These are phyloP conservation scores for Cryptophagus acutangulus DNA, from an alignment of 2,888 invertebrate genomes.

Conservation along the genomic window DNA sequence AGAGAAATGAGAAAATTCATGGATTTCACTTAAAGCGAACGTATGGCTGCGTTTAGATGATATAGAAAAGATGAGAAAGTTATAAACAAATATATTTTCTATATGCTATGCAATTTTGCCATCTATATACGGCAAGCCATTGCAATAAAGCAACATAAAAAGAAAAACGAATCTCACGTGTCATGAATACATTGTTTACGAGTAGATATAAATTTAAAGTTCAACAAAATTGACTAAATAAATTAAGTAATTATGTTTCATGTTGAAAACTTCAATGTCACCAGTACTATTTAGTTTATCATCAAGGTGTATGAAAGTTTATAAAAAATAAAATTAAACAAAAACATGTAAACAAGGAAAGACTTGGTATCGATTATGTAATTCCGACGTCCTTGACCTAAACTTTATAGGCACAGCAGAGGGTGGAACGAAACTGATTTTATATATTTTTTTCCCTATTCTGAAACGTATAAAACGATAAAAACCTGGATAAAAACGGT, in stretches of 20 bases:
- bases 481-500: too few species aligned
- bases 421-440: too few species aligned
- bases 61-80: not conserved
- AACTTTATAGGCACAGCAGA: not conserved
- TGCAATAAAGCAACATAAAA: not conserved
- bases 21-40: not conserved
- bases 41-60: not conserved
- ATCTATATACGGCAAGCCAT: not conserved
- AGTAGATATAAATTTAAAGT: not conserved
- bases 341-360: conserved; percentile 1
- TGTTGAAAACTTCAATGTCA: too few species aligned
- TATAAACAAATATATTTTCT: not conserved
- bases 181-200: conserved; percentile 1
- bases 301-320: not conserved
- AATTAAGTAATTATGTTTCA: too few species aligned
- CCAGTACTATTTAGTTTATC: not conserved
- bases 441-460: too few species aligned
- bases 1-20: conserved; percentile 1
- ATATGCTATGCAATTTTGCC: not conserved
- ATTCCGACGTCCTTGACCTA: not conserved
- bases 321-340: not conserved
- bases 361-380: not conserved
- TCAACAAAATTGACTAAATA: too few species aligned
- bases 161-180: not conserved
- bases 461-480: too few species aligned